Evolutionary conservation across 2,113 vertebrate species (phyloP).

Genomic region (Campylomormyrus numenius): DNA sequence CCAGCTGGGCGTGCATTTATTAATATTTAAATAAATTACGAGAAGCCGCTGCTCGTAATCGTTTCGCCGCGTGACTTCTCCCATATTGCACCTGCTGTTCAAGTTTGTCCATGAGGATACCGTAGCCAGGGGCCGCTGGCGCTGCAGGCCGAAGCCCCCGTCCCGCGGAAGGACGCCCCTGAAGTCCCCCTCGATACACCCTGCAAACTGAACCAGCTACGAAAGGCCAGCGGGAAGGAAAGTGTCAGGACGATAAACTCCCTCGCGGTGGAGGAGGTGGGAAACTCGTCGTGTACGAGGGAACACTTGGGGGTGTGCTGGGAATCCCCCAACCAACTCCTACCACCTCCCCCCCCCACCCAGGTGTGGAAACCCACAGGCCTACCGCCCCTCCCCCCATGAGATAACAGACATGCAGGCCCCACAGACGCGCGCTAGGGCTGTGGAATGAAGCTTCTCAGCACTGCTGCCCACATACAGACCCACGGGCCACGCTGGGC

Average conservation of each 20-base stretch:
- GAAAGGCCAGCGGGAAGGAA: background rate
- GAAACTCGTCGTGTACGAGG: background rate
- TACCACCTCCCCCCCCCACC: too few species aligned
- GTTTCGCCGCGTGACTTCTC: conserved; percentile 13
- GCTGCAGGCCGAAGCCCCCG: background rate
- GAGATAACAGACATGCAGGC: background rate
- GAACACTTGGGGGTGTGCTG: background rate
- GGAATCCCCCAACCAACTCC: background rate
- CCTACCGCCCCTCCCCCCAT: background rate
- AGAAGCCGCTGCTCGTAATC: conserved; percentile 3
- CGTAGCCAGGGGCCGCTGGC: background rate
- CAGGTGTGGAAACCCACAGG: background rate
- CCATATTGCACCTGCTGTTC: conserved; percentile 35
- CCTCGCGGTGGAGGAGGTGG: background rate
- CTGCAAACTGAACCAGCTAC: background rate
- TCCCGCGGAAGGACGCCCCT: background rate
- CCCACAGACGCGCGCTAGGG: background rate
- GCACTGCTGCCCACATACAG: background rate
- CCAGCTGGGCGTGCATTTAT: conserved; percentile 15
- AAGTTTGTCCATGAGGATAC: conserved; percentile 24
- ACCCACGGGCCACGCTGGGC: background rate
- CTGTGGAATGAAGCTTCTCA: background rate
- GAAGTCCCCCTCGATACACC: background rate
- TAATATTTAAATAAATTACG: conserved; percentile 23
- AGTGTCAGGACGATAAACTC: background rate